These are phyloP conservation scores for Sylvia atricapilla DNA, from an alignment of 2,113 vertebrate genomes.

Conservation along the genomic window DNA sequence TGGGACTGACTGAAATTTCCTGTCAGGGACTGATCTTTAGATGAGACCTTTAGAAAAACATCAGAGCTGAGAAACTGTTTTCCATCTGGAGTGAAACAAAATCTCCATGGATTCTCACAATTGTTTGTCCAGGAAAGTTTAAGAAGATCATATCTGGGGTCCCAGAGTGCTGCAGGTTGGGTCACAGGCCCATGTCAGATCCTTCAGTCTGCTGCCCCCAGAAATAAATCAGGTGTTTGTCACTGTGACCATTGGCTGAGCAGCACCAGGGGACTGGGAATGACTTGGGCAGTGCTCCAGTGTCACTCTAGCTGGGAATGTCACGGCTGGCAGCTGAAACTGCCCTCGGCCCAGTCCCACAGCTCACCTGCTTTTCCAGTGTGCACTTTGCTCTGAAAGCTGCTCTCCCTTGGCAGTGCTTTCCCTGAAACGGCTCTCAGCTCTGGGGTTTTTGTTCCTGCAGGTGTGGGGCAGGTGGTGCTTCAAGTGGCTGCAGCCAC, in stretches of 20 bases:
- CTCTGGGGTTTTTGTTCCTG: neutral
- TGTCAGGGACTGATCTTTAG: neutral
- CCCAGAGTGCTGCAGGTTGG: neutral
- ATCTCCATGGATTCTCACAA: neutral
- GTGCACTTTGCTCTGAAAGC: neutral
- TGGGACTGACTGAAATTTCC: neutral
- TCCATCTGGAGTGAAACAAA: neutral
- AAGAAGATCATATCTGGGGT: neutral
- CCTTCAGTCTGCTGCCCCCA: neutral
- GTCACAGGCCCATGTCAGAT: neutral
- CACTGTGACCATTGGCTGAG: neutral
- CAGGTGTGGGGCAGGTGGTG: slow-evolving; percentile 98
- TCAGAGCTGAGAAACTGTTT: neutral
- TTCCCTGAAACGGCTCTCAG: neutral
- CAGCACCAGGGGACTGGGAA: neutral
- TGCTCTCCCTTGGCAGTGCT: neutral
- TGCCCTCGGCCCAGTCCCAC: neutral
- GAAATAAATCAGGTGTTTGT: neutral
- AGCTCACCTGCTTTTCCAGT: neutral
- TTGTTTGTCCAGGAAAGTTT: slow-evolving; percentile 13
- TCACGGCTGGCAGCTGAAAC: neutral
- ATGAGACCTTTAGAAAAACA: neutral
- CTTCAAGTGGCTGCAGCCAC: slow-evolving; percentile 97
- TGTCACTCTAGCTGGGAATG: neutral
- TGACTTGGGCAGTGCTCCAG: neutral